A percentile compares a stretch with the other conserved stretches of the same genome.
These are phyloP conservation scores for Papilio polytes DNA, from an alignment of 1,140 invertebrate species.

Conservation along the genomic window DNA sequence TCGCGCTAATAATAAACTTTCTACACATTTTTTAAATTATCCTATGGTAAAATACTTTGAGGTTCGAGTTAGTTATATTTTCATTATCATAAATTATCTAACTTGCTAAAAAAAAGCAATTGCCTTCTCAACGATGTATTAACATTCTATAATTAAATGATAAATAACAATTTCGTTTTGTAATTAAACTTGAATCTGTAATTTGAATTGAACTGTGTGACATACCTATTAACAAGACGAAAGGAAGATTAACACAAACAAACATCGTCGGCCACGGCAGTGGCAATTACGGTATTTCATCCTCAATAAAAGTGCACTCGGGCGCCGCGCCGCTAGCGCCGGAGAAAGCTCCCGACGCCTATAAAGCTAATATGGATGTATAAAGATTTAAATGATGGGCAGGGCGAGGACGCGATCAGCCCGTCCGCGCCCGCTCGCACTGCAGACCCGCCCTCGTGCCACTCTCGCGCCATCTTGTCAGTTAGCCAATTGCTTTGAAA, in stretches of 20 bases:
- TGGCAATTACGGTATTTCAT: constrained; percentile 79
- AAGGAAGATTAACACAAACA: constrained; percentile 67
- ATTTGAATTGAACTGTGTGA: constrained; percentile 2
- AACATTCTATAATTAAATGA: too few species aligned
- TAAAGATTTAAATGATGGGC: constrained; percentile 75
- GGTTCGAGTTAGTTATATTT: too few species aligned
- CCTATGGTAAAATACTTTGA: too few species aligned
- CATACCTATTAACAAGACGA: constrained; percentile 43
- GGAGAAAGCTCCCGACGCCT: constrained; percentile 66
- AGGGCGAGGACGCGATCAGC: constrained; percentile 42
- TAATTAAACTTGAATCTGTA: neutral
- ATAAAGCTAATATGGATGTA: constrained; percentile 77
- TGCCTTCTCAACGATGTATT: too few species aligned
- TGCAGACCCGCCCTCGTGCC: neutral
- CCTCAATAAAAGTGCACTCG: constrained; percentile 79
- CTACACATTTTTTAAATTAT: neutral
- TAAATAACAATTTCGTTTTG: neutral
- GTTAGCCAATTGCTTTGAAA: constrained; percentile 27
- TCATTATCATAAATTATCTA: too few species aligned
- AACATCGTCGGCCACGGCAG: constrained; percentile 70
- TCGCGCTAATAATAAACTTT: neutral
- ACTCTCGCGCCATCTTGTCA: constrained; percentile 13
- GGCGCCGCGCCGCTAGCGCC: constrained; percentile 64
- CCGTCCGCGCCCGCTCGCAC: neutral
- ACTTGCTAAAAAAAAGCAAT: too few species aligned